Percentiles rank a stretch among this genome's conserved stretches.
Conservation (phyloP, 2,113 vertebrate genomes). For the Cochlearius cochlearius region DNA sequence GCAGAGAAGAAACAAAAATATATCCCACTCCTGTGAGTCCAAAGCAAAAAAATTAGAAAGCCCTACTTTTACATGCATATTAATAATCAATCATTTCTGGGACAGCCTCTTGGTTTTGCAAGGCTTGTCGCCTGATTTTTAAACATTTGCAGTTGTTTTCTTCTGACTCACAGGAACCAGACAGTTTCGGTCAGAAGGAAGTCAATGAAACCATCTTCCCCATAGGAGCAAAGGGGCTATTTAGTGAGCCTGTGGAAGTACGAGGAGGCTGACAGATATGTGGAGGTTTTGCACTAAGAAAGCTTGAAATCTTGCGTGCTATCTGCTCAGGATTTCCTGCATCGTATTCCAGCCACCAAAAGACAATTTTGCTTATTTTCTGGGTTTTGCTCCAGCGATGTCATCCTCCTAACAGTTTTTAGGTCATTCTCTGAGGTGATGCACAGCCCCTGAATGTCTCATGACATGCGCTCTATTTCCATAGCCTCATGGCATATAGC, state of each 20-base stretch:
- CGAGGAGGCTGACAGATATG: not conserved
- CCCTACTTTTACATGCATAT: not conserved
- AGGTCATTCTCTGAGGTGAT: not conserved
- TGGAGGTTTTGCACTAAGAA: not conserved
- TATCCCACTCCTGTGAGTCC: not conserved
- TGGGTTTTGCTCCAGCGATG: not conserved
- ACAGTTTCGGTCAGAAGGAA: not conserved
- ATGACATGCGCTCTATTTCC: not conserved
- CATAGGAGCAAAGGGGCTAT: not conserved
- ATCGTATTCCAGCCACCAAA: not conserved
- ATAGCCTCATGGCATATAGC: not conserved
- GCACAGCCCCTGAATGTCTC: not conserved
- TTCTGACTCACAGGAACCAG: not conserved
- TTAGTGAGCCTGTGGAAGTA: not conserved
- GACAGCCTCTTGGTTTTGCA: not conserved
- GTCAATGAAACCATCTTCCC: not conserved
- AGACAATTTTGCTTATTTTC: not conserved
- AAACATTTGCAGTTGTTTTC: not conserved
- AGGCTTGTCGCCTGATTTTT: not conserved
- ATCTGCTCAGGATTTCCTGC: not conserved
- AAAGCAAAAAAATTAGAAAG: not conserved
- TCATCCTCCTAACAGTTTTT: not conserved
- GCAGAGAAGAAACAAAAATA: not conserved
- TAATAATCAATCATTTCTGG: not conserved
- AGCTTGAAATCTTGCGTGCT: not conserved